Percentiles rank a stretch among this genome's conserved stretches.
Evolutionary conservation across 2,113 vertebrate genomes (phyloP).

Genomic region (Gymnocephalus cernua): DNA sequence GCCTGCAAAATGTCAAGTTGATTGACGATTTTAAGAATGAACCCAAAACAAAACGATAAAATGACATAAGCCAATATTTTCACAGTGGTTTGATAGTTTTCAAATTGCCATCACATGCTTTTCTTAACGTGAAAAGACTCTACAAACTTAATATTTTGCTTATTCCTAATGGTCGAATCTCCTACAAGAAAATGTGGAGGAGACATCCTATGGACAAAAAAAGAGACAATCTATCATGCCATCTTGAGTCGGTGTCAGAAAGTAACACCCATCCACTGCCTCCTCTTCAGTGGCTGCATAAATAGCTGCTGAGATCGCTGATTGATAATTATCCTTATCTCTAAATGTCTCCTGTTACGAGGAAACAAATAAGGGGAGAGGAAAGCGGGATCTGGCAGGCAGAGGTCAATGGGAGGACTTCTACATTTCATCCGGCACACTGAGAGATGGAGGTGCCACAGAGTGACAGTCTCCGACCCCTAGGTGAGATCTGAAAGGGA

Average conservation of each 20-base stretch:
- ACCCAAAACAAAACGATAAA: background rate
- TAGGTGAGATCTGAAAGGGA: slow-evolving; percentile 82
- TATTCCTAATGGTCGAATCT: slow-evolving; percentile 14
- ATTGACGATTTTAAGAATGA: slow-evolving; percentile 8
- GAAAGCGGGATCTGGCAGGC: slow-evolving; percentile 69
- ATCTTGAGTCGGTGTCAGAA: slow-evolving; percentile 67
- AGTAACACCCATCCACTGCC: slow-evolving; percentile 61
- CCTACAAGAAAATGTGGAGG: slow-evolving; percentile 13
- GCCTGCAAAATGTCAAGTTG: slow-evolving; percentile 57
- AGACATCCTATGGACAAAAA: slow-evolving; percentile 30
- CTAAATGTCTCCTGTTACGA: slow-evolving; percentile 78
- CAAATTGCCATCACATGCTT: background rate
- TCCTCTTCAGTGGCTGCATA: slow-evolving; percentile 64
- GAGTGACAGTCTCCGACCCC: slow-evolving; percentile 77
- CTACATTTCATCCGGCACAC: slow-evolving; percentile 77
- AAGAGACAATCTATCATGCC: slow-evolving; percentile 47
- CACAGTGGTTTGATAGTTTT: background rate
- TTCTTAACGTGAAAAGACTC: background rate
- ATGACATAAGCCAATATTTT: background rate
- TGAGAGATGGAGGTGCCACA: slow-evolving; percentile 74
- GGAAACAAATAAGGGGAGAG: slow-evolving; percentile 77
- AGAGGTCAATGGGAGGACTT: slow-evolving; percentile 81
- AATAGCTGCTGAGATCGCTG: slow-evolving; percentile 79
- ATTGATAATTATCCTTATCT: slow-evolving; percentile 84
- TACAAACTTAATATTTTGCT: background rate